Conservation (phyloP, 2,888 invertebrate species). For the Leucophenga maculata region DNA sequence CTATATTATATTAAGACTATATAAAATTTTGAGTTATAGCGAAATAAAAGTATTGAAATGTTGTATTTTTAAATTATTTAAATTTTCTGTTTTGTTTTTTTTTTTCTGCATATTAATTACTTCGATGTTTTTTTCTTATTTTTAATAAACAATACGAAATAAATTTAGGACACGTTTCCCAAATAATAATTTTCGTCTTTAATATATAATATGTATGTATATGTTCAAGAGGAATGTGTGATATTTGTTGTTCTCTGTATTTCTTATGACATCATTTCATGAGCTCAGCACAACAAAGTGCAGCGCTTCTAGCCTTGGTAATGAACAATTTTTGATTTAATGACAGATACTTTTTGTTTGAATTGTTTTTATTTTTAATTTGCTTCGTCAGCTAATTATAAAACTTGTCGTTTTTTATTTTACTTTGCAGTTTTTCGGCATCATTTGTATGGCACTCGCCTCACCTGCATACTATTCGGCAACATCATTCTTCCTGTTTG, state of each 20-base stretch:
- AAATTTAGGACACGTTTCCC: too few relatives aligned
- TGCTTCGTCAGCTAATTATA: neutral
- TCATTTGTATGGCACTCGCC: constrained; percentile 87
- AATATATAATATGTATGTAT: too few relatives aligned
- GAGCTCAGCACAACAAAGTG: neutral
- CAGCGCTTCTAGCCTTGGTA: neutral
- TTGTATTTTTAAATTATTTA: too few relatives aligned
- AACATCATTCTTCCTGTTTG: constrained; percentile 89
- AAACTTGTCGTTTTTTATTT: constrained; percentile 43
- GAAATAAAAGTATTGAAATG: too few relatives aligned
- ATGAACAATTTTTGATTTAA: neutral
- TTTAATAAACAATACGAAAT: too few relatives aligned
- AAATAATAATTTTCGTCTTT: too few relatives aligned
- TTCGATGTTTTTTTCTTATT: too few relatives aligned
- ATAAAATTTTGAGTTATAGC: too few relatives aligned
- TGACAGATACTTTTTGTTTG: neutral
- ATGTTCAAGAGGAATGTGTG: too few relatives aligned
- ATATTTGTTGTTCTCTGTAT: neutral
- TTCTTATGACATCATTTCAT: constrained; percentile 4
- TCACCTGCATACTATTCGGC: constrained; percentile 78
- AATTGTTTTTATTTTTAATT: neutral
- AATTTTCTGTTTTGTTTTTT: too few relatives aligned
- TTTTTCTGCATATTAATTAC: too few relatives aligned
- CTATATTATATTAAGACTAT: too few relatives aligned
- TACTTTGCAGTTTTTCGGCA: constrained; percentile 82